Evolutionary conservation across 2,888 invertebrate species (phyloP).

Genomic region (Diarsia rubi): DNA sequence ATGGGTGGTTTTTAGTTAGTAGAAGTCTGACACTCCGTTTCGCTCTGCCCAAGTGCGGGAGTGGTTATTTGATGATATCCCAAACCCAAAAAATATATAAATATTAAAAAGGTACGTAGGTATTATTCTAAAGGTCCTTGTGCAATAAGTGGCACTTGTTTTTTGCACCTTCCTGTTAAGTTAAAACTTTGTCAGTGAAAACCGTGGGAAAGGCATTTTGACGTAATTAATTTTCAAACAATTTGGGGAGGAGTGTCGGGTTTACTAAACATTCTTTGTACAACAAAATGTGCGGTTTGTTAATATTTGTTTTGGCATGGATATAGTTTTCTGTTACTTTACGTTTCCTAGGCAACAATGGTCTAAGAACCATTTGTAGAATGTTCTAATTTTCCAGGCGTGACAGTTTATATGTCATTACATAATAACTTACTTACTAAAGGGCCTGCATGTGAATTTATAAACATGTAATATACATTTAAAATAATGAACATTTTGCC

Average conservation of each 20-base stretch:
- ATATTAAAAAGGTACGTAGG: too few species aligned
- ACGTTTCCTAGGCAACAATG: background rate
- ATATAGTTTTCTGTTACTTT: background rate
- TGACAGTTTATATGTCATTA: too few species aligned
- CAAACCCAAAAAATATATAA: too few species aligned
- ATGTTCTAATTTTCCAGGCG: background rate
- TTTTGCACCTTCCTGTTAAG: background rate
- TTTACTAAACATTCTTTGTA: background rate
- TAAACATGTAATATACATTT: too few species aligned
- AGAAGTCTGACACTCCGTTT: too few species aligned
- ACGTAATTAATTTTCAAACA: background rate
- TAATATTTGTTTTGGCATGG: background rate
- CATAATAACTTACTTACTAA: background rate
- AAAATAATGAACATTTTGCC: too few species aligned
- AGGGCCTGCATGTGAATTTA: too few species aligned
- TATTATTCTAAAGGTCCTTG: too few species aligned
- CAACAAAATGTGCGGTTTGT: background rate
- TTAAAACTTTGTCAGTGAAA: background rate
- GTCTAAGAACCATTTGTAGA: background rate
- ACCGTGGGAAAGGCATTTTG: constrained; percentile 13
- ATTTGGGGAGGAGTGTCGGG: constrained; percentile 15
- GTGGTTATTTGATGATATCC: too few species aligned
- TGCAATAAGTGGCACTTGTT: background rate
- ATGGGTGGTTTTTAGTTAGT: too few species aligned
- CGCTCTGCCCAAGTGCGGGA: too few species aligned